Evolutionary conservation across 2,888 invertebrate species (phyloP).

Genomic region (Yponomeuta evonymella): DNA sequence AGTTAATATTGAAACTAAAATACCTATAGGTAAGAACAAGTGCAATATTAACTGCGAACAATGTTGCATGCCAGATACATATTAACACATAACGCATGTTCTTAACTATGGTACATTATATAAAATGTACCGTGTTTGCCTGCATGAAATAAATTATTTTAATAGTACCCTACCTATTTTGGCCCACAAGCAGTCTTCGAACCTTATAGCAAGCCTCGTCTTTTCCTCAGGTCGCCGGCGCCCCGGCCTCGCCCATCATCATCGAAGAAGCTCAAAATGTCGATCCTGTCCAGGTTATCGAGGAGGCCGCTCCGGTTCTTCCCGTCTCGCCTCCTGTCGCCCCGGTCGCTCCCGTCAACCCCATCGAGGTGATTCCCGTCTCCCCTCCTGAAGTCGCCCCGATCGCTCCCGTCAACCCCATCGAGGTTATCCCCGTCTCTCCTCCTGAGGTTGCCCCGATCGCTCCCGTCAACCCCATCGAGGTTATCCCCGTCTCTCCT

Average conservation of each 20-base stretch:
- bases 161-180: too few species aligned
- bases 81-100: too few species aligned
- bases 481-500: neutral
- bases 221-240: neutral
- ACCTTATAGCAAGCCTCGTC: neutral
- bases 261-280: conserved; percentile 15
- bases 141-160: too few species aligned
- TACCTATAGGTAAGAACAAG: too few species aligned
- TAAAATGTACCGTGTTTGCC: too few species aligned
- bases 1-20: too few species aligned
- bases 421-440: conserved; percentile 21
- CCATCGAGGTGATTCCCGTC: conserved; percentile 24
- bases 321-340: neutral
- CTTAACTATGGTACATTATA: too few species aligned
- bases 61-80: too few species aligned
- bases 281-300: conserved; percentile 15
- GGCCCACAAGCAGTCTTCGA: too few species aligned
- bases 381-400: conserved; percentile 26
- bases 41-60: too few species aligned
- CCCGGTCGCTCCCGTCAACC: conserved; percentile 20
- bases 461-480: conserved; percentile 5
- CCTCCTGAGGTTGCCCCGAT: conserved; percentile 8
- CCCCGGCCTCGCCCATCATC: conserved; percentile 1
- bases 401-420: conserved; percentile 26
- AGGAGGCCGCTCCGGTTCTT: conserved; percentile 17